Percentiles rank a stretch among this genome's conserved stretches.
phyloP scores from a whole-genome alignment of 2,113 vertebrate species.

The Chionomys nivalis region DNA sequence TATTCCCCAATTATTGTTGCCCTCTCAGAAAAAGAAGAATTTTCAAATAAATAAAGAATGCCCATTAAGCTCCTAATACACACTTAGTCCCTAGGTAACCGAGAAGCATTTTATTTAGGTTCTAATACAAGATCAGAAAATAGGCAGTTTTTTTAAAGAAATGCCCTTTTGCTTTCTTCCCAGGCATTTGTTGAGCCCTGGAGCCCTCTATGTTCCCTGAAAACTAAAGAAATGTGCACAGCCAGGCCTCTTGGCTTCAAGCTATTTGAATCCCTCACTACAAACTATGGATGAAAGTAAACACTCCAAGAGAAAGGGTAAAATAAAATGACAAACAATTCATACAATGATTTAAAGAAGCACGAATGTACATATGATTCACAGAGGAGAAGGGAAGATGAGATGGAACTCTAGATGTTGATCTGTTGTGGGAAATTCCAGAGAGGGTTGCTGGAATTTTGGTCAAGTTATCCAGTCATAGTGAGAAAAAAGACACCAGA shows the following conservation, averaged over 20 bases:
- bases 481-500: not conserved
- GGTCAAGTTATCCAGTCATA: not conserved
- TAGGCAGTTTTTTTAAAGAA: constrained; percentile 8
- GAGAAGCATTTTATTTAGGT: constrained; percentile 48
- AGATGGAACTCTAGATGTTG: not conserved
- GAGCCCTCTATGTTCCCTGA: not conserved
- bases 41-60: constrained; percentile 75
- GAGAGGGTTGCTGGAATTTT: not conserved
- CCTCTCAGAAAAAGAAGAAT: constrained; percentile 63
- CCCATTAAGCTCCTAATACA: constrained; percentile 59
- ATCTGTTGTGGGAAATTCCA: not conserved
- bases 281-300: constrained; percentile 27
- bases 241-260: not conserved
- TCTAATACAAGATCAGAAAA: constrained; percentile 63
- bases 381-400: not conserved
- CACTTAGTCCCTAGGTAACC: constrained; percentile 49
- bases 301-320: not conserved
- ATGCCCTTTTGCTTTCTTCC: constrained; percentile 24
- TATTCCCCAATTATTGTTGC: constrained; percentile 76
- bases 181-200: not conserved
- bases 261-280: not conserved
- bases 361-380: not conserved
- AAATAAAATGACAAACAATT: constrained; percentile 42
- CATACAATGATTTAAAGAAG: not conserved
- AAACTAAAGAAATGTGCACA: not conserved